Evolutionary conservation across 2,797 vertebrate genomes (phyloP).

Genomic region (Denticeps clupeoides): DNA sequence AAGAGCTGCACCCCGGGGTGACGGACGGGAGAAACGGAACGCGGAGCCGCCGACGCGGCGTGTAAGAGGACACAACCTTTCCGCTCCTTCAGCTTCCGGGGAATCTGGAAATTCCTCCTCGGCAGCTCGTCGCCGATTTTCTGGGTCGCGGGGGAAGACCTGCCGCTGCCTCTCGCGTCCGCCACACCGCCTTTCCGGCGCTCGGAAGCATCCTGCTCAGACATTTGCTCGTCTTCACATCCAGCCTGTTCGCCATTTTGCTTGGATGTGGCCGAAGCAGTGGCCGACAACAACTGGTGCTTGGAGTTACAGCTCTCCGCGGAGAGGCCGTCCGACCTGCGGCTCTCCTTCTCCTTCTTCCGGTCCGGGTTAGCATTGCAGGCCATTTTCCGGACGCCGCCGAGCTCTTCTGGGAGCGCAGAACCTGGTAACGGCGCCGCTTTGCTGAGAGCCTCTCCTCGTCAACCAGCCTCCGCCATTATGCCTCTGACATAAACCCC

Average conservation of each 20-base stretch:
- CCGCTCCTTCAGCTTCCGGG: constrained; percentile 61
- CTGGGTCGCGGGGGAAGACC: constrained; percentile 45
- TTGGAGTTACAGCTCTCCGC: constrained; percentile 46
- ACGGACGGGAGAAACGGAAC: too few species aligned
- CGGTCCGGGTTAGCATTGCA: constrained; percentile 54
- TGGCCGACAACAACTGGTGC: constrained; percentile 51
- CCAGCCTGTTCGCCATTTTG: constrained; percentile 74
- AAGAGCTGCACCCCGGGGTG: too few species aligned
- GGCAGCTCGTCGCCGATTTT: constrained; percentile 53
- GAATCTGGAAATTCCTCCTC: constrained; percentile 61
- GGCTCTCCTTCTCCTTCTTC: constrained; percentile 46
- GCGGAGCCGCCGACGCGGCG: too few species aligned
- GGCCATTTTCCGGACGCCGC: constrained; percentile 59
- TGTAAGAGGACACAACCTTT: constrained; percentile 63
- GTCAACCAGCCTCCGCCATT: constrained; percentile 74
- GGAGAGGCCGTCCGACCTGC: constrained; percentile 33
- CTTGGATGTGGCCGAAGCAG: constrained; percentile 65
- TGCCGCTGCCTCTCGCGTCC: constrained; percentile 45
- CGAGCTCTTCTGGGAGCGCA: constrained; percentile 42
- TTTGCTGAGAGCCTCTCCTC: constrained; percentile 53
- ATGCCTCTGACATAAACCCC: constrained; percentile 71
- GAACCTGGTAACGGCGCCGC: constrained; percentile 50
- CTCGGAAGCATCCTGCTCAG: constrained; percentile 58
- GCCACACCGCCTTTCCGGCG: constrained; percentile 49
- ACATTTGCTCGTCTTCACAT: constrained; percentile 64